phyloP scores from a whole-genome alignment of 2,797 vertebrate species.

The Malacoctenus gilli region DNA sequence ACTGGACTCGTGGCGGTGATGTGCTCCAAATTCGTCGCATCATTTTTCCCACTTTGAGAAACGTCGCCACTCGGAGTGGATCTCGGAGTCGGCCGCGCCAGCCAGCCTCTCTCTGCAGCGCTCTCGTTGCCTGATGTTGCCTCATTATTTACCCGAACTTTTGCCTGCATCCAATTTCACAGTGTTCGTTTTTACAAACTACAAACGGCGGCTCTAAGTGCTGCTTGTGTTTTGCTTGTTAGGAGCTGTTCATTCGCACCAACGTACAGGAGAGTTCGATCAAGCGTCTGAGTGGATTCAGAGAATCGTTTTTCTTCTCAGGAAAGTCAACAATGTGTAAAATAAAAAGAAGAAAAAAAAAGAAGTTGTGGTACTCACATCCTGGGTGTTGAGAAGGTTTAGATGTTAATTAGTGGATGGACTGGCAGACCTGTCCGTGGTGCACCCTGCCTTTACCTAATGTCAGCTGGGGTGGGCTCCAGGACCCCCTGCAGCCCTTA shows the following conservation, averaged over 20 bases:
- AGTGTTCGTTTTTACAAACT: conserved; percentile 27
- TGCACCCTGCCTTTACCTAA: no score
- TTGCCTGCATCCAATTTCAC: conserved; percentile 23
- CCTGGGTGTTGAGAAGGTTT: no score
- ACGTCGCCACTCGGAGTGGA: conserved; percentile 15
- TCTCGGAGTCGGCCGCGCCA: conserved; percentile 2
- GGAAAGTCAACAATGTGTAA: no score
- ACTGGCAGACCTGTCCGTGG: no score
- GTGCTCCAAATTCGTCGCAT: conserved; percentile 14
- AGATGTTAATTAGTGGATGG: no score
- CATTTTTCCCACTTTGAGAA: conserved; percentile 11
- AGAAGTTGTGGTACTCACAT: no score
- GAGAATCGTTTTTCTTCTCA: background rate
- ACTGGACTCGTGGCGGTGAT: no score
- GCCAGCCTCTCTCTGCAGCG: conserved; percentile 14
- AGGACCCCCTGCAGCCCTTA: no score
- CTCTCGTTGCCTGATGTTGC: conserved; percentile 37
- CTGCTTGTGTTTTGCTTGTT: conserved; percentile 1
- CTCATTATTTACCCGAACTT: conserved; percentile 32
- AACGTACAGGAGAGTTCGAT: conserved; percentile 1
- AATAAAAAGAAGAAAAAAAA: no score
- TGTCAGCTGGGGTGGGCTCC: no score
- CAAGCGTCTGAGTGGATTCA: conserved; percentile 7
- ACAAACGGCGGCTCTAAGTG: conserved; percentile 5
- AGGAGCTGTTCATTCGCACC: conserved; percentile 6